Evolutionary conservation across 2,113 vertebrate genomes (phyloP), one percentile per base, ranked within the genome.

Genomic region (Rostratula benghalensis): DNA sequence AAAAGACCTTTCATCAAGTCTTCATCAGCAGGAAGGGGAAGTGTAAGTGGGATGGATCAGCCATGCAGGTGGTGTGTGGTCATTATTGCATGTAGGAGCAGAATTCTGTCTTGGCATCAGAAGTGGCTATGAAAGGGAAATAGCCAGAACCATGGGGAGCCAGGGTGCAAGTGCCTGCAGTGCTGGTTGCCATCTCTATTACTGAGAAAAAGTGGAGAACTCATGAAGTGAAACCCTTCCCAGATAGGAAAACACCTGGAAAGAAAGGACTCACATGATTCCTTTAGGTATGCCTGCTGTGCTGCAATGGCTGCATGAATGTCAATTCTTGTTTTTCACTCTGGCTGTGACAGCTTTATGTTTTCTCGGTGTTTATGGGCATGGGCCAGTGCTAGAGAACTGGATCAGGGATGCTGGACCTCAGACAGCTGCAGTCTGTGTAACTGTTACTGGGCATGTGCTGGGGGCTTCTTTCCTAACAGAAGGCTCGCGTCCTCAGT

Each of bases 31-130:
- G 50, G 64, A 76, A 20, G 14, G 9, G 48, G 10, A 31, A 46
- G 57, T 51, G 35, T 57, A 30, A 7, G 7, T 9, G 21, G 9
- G 9, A 22, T 7, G 7, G 10, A 13, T 64, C 57, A 59, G 24
- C 30, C 3, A 6, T 37, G 21, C 28, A 64, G 56, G 15, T 3
- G 4, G 18, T 27, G 22, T 28, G 21, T 9, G 53, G 23, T 60
- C 2, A 1, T 41, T 63, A 1, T n/a, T 39, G 24, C 22, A 6
- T 7, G 6, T 27, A 39, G 23, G 33, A 20, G 4, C 24, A 7
- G 17, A 31, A 33, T n/a, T 23, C 43, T 61, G 13, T 8, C 43
- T 56, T 63, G 54, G 13, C 4, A 1, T 41, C 33, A 46, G 70
- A 75, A 31, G 23, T 10, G 25, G 9, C 37, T 31, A 2, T n/a